These are phyloP conservation scores for Drosophila helvetica DNA, from an alignment of 2,888 invertebrate genomes.

Conservation along the genomic window DNA sequence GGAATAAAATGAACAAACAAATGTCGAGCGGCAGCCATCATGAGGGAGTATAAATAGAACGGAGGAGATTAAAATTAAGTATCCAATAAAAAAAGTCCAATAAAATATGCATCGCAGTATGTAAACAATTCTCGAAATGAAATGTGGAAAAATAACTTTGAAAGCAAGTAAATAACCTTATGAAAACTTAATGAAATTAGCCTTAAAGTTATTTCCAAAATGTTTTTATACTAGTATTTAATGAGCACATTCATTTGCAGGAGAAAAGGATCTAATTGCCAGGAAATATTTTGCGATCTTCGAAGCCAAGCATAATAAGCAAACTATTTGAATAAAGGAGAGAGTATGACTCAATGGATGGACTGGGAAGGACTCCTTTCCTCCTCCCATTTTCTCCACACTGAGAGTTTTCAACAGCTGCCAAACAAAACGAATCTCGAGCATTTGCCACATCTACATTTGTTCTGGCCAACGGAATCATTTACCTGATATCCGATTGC, in stretches of 20 bases:
- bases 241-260: not conserved
- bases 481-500: constrained; percentile 65
- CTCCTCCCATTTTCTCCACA: not conserved
- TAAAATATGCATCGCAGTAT: constrained; percentile 7
- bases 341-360: not conserved
- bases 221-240: no score
- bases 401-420: constrained; percentile 3
- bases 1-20: constrained; percentile 18
- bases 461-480: constrained; percentile 43
- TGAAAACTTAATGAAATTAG: not conserved
- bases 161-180: not conserved
- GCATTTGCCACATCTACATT: constrained; percentile 11
- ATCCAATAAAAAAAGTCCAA: constrained; percentile 13
- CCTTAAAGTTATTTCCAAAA: not conserved
- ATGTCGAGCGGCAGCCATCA: constrained; percentile 7
- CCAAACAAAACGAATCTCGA: constrained; percentile 1
- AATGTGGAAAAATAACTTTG: constrained; percentile 4
- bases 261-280: not conserved
- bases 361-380: not conserved
- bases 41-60: constrained; percentile 10
- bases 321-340: not conserved
- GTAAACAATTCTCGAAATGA: constrained; percentile 2
- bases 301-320: no score
- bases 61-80: constrained; percentile 31
- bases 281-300: not conserved